Conservation (phyloP, 2,888 invertebrate genomes). For the Leptinotarsa haldemani region DNA sequence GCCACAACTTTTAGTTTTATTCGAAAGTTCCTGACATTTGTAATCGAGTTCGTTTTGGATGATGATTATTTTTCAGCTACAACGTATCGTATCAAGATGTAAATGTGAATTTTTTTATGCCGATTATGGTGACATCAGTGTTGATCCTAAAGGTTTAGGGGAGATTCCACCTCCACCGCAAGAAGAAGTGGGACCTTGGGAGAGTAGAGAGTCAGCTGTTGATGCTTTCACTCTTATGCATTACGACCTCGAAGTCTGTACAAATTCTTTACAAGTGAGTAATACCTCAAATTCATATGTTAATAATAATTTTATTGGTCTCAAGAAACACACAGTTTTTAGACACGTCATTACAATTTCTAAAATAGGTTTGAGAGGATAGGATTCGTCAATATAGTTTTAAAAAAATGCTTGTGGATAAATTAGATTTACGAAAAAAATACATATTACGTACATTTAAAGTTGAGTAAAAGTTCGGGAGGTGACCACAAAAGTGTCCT, state of each 20-base stretch:
- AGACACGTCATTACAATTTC: no score
- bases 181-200: conserved; percentile 81
- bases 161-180: conserved; percentile 76
- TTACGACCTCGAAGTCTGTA: conserved; percentile 97
- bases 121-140: conserved; percentile 86
- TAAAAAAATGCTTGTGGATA: no score
- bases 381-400: no score
- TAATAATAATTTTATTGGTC: no score
- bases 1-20: not conserved
- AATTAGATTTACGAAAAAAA: no score
- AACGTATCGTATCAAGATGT: conserved; percentile 96
- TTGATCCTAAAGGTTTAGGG: conserved; percentile 76
- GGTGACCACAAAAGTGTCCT: no score
- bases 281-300: no score
- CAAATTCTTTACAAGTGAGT: conserved; percentile 85
- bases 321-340: no score
- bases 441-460: no score
- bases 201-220: conserved; percentile 86
- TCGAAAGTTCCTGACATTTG: not conserved
- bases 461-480: no score
- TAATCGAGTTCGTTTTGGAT: not conserved
- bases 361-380: no score
- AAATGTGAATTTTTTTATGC: conserved; percentile 99
- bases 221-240: conserved; percentile 98
- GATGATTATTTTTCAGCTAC: conserved; percentile 72